Conservation (phyloP, 2,888 invertebrate species). For the Aphodius sticticus region DNA sequence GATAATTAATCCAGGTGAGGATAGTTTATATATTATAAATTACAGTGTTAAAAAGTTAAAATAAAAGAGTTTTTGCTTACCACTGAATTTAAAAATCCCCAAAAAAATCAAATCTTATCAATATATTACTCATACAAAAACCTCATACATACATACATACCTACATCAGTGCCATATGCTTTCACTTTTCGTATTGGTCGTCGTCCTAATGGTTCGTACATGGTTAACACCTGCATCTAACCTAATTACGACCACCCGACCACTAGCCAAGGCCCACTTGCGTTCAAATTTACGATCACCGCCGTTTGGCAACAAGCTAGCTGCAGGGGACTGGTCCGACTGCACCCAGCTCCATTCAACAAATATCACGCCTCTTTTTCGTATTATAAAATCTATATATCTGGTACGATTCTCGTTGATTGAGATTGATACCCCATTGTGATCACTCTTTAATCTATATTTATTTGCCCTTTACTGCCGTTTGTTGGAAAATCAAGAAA, state of each 20-base stretch:
- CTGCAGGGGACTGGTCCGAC: constrained; percentile 27
- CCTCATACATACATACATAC: background rate
- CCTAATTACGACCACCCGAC: constrained; percentile 33
- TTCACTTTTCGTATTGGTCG: constrained; percentile 34
- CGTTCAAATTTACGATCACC: constrained; percentile 32
- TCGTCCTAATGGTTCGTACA: constrained; percentile 31
- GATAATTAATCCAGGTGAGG: too few relatives aligned
- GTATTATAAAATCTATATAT: background rate
- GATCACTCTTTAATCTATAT: background rate
- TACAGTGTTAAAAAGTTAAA: too few relatives aligned
- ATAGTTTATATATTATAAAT: too few relatives aligned
- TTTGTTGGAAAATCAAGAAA: constrained; percentile 4
- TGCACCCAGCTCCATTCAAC: constrained; percentile 25
- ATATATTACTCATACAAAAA: background rate
- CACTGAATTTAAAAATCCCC: too few relatives aligned
- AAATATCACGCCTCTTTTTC: constrained; percentile 12
- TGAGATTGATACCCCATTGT: background rate
- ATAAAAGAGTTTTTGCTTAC: too few relatives aligned
- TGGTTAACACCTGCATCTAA: constrained; percentile 35
- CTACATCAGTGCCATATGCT: constrained; percentile 5
- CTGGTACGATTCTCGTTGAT: background rate
- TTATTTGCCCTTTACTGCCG: background rate
- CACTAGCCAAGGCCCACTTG: constrained; percentile 29
- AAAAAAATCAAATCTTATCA: background rate
- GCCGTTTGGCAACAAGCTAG: constrained; percentile 28